Base-by-base conservation (phyloP, 2,888 invertebrate genomes). In the Epirrita christyi region DNA sequence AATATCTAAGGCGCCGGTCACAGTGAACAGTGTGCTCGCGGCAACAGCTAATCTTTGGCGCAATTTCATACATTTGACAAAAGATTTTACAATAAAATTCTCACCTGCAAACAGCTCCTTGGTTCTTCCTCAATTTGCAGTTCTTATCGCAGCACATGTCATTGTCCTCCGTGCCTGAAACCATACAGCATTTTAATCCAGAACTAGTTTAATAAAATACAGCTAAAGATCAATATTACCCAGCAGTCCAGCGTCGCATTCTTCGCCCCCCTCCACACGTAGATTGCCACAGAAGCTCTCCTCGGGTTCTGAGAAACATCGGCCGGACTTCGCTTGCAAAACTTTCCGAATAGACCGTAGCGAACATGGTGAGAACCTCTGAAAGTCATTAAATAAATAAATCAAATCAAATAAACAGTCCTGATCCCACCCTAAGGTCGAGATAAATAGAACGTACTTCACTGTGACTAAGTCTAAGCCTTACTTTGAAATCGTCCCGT, bases 201-300 rank as follows among this genome's bases (percentile, higher is more conserved):
- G 10, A 36, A 36, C 6, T 36, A n/a, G 11, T 32, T 9, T 10
- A 32, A 32, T 32, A 36, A n/a, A n/a, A 11, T 36, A n/a, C n/a
- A 6, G 21, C 37, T 10, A 45, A 15, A 43, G 29, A 38, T 45
- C 36, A 44, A 45, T 48, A 15, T 52, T 47, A 76, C 98, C 98
- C 6, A 98, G 91, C 28, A 98, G 92, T 1, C 99, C 99, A 27
- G 98, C 98, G 80, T 99, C 99, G 82, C 99, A 99, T 83, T 99
- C 97, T 83, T 99, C 99, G 66, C 97, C 98, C 2, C 97, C 97
- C 84, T 99, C 98, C 0, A 99, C 98, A 9, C 98, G 94, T 64
- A 98, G 93, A 92, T 99, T 99, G 7, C 99, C 99, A 84, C 99
- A 99, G 87, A 98, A 98, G 51, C 98, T 97, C 87, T 97, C 97